Evolutionary conservation across 2,113 vertebrate genomes (phyloP), one percentile per base, ranked within the genome.

Genomic region (Platycercus adscitus): DNA sequence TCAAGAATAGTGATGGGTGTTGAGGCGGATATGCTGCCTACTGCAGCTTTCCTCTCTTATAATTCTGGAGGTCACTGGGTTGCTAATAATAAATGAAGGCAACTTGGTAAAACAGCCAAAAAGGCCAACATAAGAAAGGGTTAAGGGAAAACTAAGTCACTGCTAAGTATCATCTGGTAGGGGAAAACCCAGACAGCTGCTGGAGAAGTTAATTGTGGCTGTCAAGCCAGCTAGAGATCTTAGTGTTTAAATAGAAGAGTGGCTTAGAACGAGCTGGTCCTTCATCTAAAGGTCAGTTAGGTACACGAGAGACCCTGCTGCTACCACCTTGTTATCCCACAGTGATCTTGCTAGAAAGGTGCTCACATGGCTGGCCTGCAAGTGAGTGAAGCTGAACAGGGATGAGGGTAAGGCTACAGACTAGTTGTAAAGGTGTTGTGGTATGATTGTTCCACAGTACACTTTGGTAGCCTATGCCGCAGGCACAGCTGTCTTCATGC

Each of bases 401-500:
- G 28, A 2, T 12, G 28, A 56, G 43, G 31, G 13, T 10, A 21
- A 56, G 60, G 28, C 60, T 41, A 5, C 17, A 21, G 35, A 9
- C 6, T 4, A 20, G 20, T 2, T 4, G 47, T 9, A 24, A 35
- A 55, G 35, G 26, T 0, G 0, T 2, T 24, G 14, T 5, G 39
- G 17, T 26, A 3, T 6, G 31, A 5, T 2, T 12, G 25, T 41
- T 72, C 35, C 1, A 1, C 64, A 31, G 24, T 1, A 9, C 11
- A 31, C 81, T 25, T 53, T 73, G 76, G 31, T 39, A 39, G 43
- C 24, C 37, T 52, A 5, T 52, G 39, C 29, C 9, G 33, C 46
- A 28, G 44, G 44, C 58, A 55, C 58, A 53, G 46, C 55, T 0
- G 0, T 14, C 76, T 65, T n/a, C 41, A 4, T 0, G 0, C 58